phyloP scores from a whole-genome alignment of 2,888 invertebrate genomes.

The Melitaea athalia region DNA sequence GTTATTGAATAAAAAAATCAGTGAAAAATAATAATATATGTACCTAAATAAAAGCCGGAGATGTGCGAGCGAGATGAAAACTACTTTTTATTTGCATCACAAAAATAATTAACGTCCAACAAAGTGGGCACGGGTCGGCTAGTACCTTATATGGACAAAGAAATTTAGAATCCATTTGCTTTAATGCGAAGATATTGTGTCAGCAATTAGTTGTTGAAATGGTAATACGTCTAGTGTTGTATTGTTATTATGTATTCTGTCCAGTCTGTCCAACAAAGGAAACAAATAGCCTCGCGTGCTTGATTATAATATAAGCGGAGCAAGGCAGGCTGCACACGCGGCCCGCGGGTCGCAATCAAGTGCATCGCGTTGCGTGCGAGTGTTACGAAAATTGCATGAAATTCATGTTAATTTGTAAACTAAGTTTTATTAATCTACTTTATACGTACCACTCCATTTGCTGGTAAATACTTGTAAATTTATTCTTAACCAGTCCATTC shows the following conservation, averaged over 20 bases:
- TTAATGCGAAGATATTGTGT: background rate
- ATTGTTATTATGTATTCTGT: constrained; percentile 4
- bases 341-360: constrained; percentile 2
- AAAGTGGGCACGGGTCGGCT: too few species aligned
- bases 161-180: background rate
- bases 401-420: constrained; percentile 2
- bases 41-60: too few species aligned
- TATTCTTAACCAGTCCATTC: too few species aligned
- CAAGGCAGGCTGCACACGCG: constrained; percentile 13
- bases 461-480: background rate
- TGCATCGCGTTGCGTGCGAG: constrained; percentile 10
- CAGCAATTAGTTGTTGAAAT: background rate
- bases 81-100: too few species aligned
- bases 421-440: constrained; percentile 2
- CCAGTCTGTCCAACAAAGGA: constrained; percentile 9
- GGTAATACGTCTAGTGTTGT: background rate
- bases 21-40: too few species aligned
- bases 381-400: constrained; percentile 9
- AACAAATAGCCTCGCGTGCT: constrained; percentile 19
- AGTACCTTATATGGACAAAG: too few species aligned
- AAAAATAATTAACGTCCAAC: too few species aligned
- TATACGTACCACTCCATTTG: background rate
- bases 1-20: too few species aligned
- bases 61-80: too few species aligned
- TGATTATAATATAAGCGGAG: constrained; percentile 21